These are phyloP conservation scores for Rhinolophus sinicus DNA, from an alignment of 2,113 vertebrate species.

Conservation along the genomic window DNA sequence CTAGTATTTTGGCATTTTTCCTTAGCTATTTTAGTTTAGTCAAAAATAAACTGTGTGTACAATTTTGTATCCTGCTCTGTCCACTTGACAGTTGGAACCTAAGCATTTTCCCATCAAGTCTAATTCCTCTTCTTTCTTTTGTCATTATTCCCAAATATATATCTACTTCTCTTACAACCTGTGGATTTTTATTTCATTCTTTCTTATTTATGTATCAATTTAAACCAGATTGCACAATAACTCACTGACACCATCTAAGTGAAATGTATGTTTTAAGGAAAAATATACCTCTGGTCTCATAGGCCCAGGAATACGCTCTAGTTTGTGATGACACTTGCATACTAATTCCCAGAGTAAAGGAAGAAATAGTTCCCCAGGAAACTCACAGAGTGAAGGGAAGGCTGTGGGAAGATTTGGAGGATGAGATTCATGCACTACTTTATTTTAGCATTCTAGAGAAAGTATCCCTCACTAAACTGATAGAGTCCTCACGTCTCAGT, in stretches of 20 bases:
- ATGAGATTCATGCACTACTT: neutral
- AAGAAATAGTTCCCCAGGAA: neutral
- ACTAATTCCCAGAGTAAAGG: neutral
- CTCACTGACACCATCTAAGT: neutral
- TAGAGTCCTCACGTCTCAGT: neutral
- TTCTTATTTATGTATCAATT: neutral
- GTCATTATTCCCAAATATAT: neutral
- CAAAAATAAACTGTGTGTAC: neutral
- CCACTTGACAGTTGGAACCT: neutral
- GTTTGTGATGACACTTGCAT: neutral
- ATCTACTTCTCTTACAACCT: neutral
- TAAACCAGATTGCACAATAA: neutral
- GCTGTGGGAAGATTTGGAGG: neutral
- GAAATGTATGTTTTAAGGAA: neutral
- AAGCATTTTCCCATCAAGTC: neutral
- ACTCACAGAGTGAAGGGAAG: neutral
- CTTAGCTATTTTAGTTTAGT: constrained; percentile 27
- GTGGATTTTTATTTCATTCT: constrained; percentile 28
- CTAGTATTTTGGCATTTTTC: neutral
- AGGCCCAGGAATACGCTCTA: neutral
- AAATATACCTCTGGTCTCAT: neutral
- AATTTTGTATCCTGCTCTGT: neutral
- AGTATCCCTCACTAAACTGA: neutral
- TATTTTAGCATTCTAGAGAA: neutral
- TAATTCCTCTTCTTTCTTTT: neutral